phyloP scores from a whole-genome alignment of 2,113 vertebrate genomes.

The Sarotherodon lohbergeri region DNA sequence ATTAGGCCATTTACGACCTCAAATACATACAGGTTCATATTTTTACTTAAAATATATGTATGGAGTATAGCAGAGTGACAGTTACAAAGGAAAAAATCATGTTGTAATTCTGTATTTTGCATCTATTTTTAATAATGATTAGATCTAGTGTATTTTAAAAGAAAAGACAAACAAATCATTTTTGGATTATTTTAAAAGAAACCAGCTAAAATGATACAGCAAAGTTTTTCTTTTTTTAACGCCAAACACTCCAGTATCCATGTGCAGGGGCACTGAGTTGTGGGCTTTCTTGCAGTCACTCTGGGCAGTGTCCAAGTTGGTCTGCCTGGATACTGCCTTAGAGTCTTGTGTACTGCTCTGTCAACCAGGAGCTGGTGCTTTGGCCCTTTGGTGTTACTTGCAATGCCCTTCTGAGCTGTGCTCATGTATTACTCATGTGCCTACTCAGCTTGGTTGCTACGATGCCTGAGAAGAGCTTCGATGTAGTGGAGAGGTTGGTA shows the following conservation, averaged over 20 bases:
- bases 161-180: not conserved
- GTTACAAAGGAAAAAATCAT: not conserved
- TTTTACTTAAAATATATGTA: not conserved
- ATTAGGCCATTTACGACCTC: not conserved
- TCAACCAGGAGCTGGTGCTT: not conserved
- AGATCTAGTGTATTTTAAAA: not conserved
- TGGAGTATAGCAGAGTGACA: not conserved
- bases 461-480: not conserved
- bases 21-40: accelerated
- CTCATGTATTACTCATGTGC: not conserved
- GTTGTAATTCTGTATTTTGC: not conserved
- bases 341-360: not conserved
- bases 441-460: not conserved
- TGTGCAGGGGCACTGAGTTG: not conserved
- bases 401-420: not conserved
- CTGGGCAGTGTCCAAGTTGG: not conserved
- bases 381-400: not conserved
- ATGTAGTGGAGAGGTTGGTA: not conserved
- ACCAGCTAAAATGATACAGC: not conserved
- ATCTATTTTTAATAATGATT: not conserved
- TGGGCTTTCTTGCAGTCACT: not conserved
- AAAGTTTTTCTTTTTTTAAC: not conserved
- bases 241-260: not conserved
- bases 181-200: not conserved
- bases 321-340: not conserved